Percentiles rank a stretch among this genome's conserved stretches.
phyloP scores from a whole-genome alignment of 1,140 invertebrate genomes.

The Eumaeus atala region DNA sequence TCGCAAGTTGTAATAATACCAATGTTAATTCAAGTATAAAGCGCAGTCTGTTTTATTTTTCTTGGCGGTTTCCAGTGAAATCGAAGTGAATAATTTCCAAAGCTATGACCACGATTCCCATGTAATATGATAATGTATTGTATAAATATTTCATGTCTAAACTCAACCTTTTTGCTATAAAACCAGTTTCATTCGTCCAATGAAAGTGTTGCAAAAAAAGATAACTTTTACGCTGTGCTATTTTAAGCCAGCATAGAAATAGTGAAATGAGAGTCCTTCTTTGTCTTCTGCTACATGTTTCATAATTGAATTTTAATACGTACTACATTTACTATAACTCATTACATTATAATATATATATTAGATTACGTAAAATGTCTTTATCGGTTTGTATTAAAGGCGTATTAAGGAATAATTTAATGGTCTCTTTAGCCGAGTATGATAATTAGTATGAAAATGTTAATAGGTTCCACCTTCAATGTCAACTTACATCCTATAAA shows the following conservation, averaged over 20 bases:
- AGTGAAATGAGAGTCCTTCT: not conserved
- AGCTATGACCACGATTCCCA: conserved; percentile 65
- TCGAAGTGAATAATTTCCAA: conserved; percentile 67
- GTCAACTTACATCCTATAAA: not conserved
- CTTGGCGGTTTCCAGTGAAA: conserved; percentile 56
- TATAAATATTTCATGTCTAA: conserved; percentile 71
- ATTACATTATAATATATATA: no score
- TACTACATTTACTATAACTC: no score
- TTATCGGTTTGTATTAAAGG: conserved; percentile 18
- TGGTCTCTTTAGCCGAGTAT: not conserved
- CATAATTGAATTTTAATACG: no score
- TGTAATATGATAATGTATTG: conserved; percentile 72
- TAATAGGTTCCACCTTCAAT: not conserved
- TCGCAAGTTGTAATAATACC: no score
- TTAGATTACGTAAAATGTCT: conserved; percentile 27
- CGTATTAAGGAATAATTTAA: not conserved
- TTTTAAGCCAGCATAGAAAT: conserved; percentile 6
- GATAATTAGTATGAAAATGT: not conserved
- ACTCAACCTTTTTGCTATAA: conserved; percentile 58
- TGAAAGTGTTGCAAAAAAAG: conserved; percentile 46
- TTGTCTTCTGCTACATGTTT: no score
- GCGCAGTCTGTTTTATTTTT: conserved; percentile 24
- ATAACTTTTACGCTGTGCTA: conserved; percentile 31
- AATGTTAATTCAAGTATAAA: not conserved
- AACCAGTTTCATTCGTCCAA: conserved; percentile 53